Evolutionary conservation across 1,140 invertebrate genomes (phyloP).

Genomic region (Holotrichia oblita): DNA sequence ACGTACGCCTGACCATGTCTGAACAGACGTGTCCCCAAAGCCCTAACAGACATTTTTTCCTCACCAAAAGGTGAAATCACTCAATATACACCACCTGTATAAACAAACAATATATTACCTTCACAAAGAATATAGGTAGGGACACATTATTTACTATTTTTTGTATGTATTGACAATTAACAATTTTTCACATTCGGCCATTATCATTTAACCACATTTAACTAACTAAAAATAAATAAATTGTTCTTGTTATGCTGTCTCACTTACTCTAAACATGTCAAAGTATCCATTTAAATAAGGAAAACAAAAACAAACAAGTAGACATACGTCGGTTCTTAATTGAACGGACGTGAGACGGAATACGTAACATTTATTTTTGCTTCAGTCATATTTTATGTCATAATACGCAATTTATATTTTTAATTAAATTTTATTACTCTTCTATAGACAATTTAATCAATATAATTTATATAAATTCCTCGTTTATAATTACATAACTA

Average conservation of each 20-base stretch:
- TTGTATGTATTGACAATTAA: constrained; percentile 29
- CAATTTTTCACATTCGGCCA: constrained; percentile 36
- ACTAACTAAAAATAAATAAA: constrained; percentile 13
- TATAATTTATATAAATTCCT: no score
- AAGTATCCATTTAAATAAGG: not conserved
- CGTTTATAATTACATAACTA: no score
- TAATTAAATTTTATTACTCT: no score
- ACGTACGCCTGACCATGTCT: constrained; percentile 59
- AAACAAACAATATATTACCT: constrained; percentile 21
- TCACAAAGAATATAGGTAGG: not conserved
- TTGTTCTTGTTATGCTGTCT: not conserved
- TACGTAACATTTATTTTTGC: not conserved
- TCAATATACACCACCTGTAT: constrained; percentile 9
- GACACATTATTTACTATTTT: constrained; percentile 9
- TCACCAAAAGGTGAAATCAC: constrained; percentile 27
- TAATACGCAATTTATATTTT: no score
- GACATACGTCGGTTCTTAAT: not conserved
- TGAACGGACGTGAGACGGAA: not conserved
- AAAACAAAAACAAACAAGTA: not conserved
- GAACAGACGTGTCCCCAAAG: constrained; percentile 54
- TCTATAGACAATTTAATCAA: no score
- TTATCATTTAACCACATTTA: no score
- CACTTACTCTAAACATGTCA: not conserved
- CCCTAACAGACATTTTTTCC: constrained; percentile 58
- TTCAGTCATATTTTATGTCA: not conserved